Evolutionary conservation across 2,113 vertebrate species (phyloP), one percentile per base, ranked within the genome.

Genomic region (Xenus cinereus): DNA sequence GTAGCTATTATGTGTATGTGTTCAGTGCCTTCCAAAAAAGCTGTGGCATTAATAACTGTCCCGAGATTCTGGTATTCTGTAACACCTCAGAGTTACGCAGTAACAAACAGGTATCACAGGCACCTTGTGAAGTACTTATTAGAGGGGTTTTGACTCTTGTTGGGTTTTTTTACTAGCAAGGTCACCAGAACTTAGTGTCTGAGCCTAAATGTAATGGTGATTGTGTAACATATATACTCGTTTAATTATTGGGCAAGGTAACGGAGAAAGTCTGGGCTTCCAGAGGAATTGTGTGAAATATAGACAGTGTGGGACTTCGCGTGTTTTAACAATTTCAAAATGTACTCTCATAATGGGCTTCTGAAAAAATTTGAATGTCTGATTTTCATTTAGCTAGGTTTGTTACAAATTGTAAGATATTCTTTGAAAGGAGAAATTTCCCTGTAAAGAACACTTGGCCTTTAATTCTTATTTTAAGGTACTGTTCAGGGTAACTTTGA

Each of bases 171-270:
- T 21, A 7, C 62, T 8, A 48, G 74, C 54, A 67, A 68, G n/a
- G 12, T 63, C 74, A 57, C 67, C 41, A 6, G 9, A 83, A 62
- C 23, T 37, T 28, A 73, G 32, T 39, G 50, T 23, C 48, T 83
- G 85, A 69, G 14, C 39, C 3, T 30, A 17, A 67, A 37, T 21
- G 3, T 2, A 35, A 6, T 16, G 43, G 32, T 57, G 41, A 86
- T 67, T 24, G 20, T 7, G 0, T 6, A n/a, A 28, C 5, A 1
- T 2, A 46, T 72, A 72, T 8, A 20, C 20, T 84, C 0, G 17
- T 72, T 68, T 24, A 17, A 10, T 79, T 53, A 11, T 4, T 83
- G 63, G 59, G 30, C 39, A 76, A 22, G 57, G 50, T 16, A 10
- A 9, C 50, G 32, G 62, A 50, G 32, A 19, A 51, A 82, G 4